These are phyloP conservation scores for Drosophila peninsularis DNA, from an alignment of 2,888 invertebrate species.

Conservation along the genomic window DNA sequence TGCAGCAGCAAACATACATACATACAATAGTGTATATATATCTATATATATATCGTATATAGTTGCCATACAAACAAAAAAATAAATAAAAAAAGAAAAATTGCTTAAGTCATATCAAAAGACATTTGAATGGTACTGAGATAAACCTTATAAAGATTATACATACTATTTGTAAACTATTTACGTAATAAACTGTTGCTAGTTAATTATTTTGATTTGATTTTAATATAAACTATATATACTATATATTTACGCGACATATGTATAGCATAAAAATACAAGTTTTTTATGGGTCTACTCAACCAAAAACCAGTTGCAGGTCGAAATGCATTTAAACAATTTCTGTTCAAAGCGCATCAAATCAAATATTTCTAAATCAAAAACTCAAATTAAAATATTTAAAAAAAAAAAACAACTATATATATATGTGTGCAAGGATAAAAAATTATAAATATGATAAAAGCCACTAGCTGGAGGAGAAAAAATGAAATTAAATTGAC, in stretches of 20 bases:
- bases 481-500: constrained; percentile 18
- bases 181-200: constrained; percentile 69
- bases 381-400: constrained; percentile 57
- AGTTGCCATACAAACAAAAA: constrained; percentile 25
- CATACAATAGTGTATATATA: constrained; percentile 28
- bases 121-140: constrained; percentile 77
- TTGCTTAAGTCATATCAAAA: constrained; percentile 81
- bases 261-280: constrained; percentile 24
- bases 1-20: constrained; percentile 21
- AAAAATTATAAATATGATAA: constrained; percentile 41
- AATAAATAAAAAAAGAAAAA: constrained; percentile 46
- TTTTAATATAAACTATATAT: constrained; percentile 15
- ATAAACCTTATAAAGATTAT: constrained; percentile 55
- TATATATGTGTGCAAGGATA: constrained; percentile 46
- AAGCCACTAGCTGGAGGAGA: constrained; percentile 17
- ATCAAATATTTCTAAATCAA: constrained; percentile 53
- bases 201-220: constrained; percentile 37
- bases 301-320: constrained; percentile 58
- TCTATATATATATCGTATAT: constrained; percentile 11
- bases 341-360: constrained; percentile 40
- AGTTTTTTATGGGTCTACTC: constrained; percentile 4
- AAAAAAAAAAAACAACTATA: constrained; percentile 26
- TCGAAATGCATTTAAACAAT: constrained; percentile 65
- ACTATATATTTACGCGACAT: constrained; percentile 5
- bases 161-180: constrained; percentile 73